Conservation (phyloP, 2,113 vertebrate species). For the Gambusia affinis region DNA sequence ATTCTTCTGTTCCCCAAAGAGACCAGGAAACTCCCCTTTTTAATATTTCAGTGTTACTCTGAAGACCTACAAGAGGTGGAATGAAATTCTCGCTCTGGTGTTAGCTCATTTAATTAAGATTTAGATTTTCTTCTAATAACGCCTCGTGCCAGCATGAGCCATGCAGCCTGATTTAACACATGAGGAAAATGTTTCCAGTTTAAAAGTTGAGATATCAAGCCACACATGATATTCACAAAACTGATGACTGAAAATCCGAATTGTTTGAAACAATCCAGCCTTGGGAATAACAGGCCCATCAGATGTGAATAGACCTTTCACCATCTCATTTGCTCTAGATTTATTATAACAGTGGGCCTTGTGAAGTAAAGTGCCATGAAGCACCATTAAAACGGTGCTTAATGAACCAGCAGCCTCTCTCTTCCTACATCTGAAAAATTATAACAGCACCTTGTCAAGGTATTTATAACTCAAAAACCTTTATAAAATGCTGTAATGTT, state of each 20-base stretch:
- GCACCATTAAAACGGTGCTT: constrained; percentile 5
- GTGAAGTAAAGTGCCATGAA: background rate
- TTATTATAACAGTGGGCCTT: constrained; percentile 8
- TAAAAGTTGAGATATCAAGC: background rate
- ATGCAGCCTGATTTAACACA: background rate
- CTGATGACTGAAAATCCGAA: background rate
- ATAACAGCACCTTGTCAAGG: background rate
- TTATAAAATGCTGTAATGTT: too few species aligned
- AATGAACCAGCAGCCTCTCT: constrained; percentile 44
- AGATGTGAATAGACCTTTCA: background rate
- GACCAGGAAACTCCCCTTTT: background rate
- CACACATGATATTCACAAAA: background rate
- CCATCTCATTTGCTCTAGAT: constrained; percentile 17
- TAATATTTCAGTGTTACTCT: background rate
- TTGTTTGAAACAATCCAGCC: background rate
- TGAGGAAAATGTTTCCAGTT: background rate
- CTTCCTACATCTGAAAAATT: constrained; percentile 15
- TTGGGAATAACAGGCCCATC: background rate
- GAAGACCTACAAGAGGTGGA: background rate
- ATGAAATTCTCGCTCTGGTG: constrained; percentile 9
- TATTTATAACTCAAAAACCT: too few species aligned
- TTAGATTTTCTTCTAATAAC: constrained; percentile 10
- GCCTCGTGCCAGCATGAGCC: background rate
- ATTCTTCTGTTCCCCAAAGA: background rate
- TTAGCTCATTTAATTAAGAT: constrained; percentile 5